These are phyloP conservation scores for Phycodurus eques DNA, from an alignment of 2,113 vertebrate genomes.

Conservation along the genomic window DNA sequence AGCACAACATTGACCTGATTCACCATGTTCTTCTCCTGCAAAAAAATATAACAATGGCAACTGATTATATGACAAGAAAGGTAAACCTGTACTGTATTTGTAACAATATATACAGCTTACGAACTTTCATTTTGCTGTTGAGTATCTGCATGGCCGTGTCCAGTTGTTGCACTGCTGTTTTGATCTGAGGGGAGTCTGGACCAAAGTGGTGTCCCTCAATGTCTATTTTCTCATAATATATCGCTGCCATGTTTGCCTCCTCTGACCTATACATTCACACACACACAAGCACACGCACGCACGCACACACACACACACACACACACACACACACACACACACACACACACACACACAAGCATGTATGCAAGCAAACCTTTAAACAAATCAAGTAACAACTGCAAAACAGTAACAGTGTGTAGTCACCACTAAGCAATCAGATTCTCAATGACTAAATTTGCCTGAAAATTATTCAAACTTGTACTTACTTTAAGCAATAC, in stretches of 20 bases:
- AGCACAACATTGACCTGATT: constrained; percentile 82
- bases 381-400: not conserved
- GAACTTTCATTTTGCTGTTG: constrained; percentile 82
- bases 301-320: too few species aligned
- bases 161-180: constrained; percentile 73
- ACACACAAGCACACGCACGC: not conserved
- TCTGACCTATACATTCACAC: constrained; percentile 39
- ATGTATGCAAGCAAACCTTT: not conserved
- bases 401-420: not conserved
- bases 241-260: constrained; percentile 78
- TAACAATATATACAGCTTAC: not conserved
- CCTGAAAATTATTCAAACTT: too few species aligned
- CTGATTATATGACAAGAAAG: not conserved
- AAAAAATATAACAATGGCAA: not conserved
- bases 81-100: fast-evolving
- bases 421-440: too few species aligned
- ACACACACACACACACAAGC: too few species aligned
- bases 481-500: too few species aligned
- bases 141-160: constrained; percentile 81
- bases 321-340: too few species aligned
- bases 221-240: constrained; percentile 91
- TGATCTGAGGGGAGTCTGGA: constrained; percentile 80
- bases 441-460: too few species aligned
- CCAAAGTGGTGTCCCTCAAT: constrained; percentile 90
- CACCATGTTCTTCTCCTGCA: constrained; percentile 79